These are phyloP conservation scores for Megaustenia siamemsis DNA, from an alignment of 2,888 invertebrate genomes.

Conservation along the genomic window DNA sequence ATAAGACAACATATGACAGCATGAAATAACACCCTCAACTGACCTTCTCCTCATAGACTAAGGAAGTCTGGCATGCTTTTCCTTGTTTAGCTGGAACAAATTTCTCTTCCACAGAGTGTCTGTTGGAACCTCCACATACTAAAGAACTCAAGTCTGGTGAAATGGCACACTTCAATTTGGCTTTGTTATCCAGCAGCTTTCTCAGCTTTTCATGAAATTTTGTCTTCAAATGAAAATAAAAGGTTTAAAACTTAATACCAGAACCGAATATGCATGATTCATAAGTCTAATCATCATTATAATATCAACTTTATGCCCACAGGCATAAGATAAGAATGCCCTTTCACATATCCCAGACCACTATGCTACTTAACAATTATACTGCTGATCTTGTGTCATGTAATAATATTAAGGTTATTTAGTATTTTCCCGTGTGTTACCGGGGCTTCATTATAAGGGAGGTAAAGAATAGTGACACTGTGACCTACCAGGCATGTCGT, in stretches of 20 bases:
- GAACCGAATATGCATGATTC: not conserved
- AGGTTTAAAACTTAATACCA: not conserved
- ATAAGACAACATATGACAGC: not conserved
- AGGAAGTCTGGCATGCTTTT: constrained; percentile 72
- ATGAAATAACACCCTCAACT: constrained; percentile 48
- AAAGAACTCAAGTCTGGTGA: not conserved
- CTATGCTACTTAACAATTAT: too few species aligned
- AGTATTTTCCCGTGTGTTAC: too few species aligned
- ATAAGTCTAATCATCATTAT: too few species aligned
- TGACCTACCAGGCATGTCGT: too few species aligned
- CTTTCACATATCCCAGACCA: too few species aligned
- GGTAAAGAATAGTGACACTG: too few species aligned
- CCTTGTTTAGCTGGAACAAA: constrained; percentile 69
- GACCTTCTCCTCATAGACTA: constrained; percentile 72
- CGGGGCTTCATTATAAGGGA: too few species aligned
- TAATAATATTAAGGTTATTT: too few species aligned
- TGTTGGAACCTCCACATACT: not conserved
- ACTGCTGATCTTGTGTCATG: too few species aligned
- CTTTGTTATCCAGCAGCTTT: constrained; percentile 46
- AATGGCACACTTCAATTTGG: constrained; percentile 31
- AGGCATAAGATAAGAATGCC: too few species aligned
- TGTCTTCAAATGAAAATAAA: constrained; percentile 25
- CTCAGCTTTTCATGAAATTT: constrained; percentile 54
- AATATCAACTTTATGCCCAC: too few species aligned
- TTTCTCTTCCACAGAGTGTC: constrained; percentile 63